phyloP scores from a whole-genome alignment of 2,113 vertebrate species.

The Phalacrocorax aristotelis region DNA sequence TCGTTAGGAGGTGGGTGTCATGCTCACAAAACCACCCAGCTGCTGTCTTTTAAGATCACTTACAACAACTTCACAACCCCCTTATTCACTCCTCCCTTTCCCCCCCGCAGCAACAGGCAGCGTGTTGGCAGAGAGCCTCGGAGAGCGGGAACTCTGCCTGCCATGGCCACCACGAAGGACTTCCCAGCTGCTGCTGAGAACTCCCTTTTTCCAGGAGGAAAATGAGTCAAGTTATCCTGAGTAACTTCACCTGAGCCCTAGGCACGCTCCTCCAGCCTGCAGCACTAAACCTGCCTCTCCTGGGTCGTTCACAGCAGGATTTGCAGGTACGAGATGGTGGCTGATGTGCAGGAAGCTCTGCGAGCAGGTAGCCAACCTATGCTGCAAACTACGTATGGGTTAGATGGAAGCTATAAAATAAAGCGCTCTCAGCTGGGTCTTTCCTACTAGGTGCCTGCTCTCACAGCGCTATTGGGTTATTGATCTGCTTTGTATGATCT shows the following conservation, averaged over 20 bases:
- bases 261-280: neutral
- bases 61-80: neutral
- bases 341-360: neutral
- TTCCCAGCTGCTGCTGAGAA: neutral
- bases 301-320: neutral
- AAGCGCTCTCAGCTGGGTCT: neutral
- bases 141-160: neutral
- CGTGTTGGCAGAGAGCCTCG: accelerated
- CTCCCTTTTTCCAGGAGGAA: neutral
- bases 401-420: neutral
- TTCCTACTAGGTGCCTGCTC: accelerated
- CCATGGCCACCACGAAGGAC: accelerated
- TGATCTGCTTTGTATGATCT: neutral
- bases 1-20: neutral
- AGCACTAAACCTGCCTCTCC: neutral
- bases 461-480: neutral
- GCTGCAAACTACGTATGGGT: accelerated
- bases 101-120: neutral
- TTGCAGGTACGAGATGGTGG: neutral
- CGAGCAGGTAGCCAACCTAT: neutral
- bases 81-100: neutral
- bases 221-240: neutral
- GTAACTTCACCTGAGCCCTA: neutral
- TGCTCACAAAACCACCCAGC: neutral
- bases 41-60: neutral